These are phyloP conservation scores for Spea multiplicata DNA, from an alignment of 2,113 vertebrate species.

Conservation along the genomic window DNA sequence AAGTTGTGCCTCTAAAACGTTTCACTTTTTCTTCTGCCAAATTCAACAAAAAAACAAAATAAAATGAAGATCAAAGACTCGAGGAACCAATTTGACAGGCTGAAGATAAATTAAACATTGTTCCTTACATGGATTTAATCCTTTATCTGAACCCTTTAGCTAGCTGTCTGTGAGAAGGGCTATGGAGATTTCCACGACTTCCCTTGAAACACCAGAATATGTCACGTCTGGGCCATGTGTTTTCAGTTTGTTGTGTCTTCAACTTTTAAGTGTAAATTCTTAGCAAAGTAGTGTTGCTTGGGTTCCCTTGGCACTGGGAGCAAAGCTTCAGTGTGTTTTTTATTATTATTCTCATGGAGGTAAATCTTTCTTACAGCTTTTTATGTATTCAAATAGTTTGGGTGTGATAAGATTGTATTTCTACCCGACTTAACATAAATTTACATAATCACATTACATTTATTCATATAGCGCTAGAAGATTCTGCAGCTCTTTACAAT, in stretches of 20 bases:
- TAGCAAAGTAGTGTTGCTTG: not conserved
- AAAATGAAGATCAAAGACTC: conserved; percentile 24
- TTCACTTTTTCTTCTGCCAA: conserved; percentile 45
- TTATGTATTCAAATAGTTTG: conserved; percentile 42
- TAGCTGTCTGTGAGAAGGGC: conserved; percentile 17
- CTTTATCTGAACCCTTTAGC: conserved; percentile 30
- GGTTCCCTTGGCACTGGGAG: not conserved
- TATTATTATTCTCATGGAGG: no score
- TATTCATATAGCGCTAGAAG: no score
- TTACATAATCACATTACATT: no score
- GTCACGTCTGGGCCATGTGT: not conserved
- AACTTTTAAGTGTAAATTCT: conserved; percentile 16
- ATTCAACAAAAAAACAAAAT: conserved; percentile 33
- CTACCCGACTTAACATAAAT: no score
- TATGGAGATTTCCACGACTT: conserved; percentile 34
- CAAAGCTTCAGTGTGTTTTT: not conserved
- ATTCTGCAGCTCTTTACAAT: no score
- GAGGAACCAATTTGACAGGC: conserved; percentile 23
- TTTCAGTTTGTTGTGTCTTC: conserved; percentile 28
- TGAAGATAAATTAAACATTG: conserved; percentile 30
- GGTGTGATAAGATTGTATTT: not conserved
- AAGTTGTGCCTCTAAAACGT: conserved; percentile 9
- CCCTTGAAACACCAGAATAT: conserved; percentile 19
- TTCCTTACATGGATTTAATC: conserved; percentile 30
- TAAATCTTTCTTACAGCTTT: not conserved